Percentiles rank a stretch among this genome's conserved stretches.
phyloP scores from a whole-genome alignment of 2,888 invertebrate genomes.

The Agrochola lota region DNA sequence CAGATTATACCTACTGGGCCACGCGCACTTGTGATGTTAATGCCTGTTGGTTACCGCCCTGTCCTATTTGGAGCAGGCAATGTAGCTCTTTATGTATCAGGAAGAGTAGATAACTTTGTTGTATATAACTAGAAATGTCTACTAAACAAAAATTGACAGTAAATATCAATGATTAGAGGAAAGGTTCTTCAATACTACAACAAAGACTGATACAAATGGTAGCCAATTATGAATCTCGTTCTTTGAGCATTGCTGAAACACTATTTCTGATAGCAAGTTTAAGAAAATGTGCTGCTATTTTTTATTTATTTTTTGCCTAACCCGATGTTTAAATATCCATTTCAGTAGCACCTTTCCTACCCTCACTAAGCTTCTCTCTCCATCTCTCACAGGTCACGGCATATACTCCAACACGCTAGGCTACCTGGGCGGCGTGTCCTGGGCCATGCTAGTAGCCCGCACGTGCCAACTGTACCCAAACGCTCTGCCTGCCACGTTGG shows the following conservation, averaged over 20 bases:
- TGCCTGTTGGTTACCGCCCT: neutral
- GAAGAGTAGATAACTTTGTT: neutral
- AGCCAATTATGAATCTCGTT: neutral
- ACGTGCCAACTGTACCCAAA: conserved; percentile 99
- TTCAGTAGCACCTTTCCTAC: neutral
- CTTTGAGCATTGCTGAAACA: neutral
- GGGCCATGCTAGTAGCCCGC: conserved; percentile 99
- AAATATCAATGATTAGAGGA: too few relatives aligned
- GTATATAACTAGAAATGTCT: neutral
- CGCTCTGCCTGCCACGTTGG: conserved; percentile 97
- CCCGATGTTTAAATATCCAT: neutral
- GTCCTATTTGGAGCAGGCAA: neutral
- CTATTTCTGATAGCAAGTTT: neutral
- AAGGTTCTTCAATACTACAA: too few relatives aligned
- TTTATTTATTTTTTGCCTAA: neutral
- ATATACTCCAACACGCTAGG: conserved; percentile 99
- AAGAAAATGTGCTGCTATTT: too few relatives aligned
- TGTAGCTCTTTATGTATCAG: neutral
- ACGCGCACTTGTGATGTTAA: neutral
- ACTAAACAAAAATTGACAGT: neutral
- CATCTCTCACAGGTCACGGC: conserved; percentile 93
- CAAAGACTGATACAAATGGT: neutral
- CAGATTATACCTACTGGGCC: neutral
- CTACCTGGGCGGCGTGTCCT: conserved; percentile 99
- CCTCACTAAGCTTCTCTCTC: neutral